Conservation (phyloP, 2,113 vertebrate genomes). For the Gadus macrocephalus region DNA sequence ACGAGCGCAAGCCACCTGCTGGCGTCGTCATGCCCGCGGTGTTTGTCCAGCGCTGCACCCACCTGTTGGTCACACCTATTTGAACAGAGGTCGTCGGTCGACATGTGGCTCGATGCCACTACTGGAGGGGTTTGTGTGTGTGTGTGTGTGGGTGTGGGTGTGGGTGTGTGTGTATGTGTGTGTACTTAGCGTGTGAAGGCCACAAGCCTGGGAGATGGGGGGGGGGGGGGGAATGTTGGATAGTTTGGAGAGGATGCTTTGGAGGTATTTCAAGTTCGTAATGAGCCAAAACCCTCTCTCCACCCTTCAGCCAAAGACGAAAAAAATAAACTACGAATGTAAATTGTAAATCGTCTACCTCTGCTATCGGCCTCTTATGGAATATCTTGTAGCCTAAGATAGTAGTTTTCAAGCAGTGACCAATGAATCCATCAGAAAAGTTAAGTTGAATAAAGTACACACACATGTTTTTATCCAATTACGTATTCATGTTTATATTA, state of each 20-base stretch:
- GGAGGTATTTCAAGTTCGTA: neutral
- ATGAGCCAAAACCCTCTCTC: neutral
- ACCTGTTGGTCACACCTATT: conserved; percentile 48
- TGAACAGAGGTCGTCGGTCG: conserved; percentile 25
- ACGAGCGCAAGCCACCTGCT: conserved; percentile 33
- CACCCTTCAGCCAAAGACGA: neutral
- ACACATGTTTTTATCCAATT: too few relatives aligned
- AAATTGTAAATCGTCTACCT: too few relatives aligned
- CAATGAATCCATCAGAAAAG: too few relatives aligned
- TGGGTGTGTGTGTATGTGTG: too few relatives aligned
- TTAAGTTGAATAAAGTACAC: too few relatives aligned
- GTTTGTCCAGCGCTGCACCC: conserved; percentile 36
- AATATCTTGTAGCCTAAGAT: too few relatives aligned
- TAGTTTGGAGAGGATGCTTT: neutral
- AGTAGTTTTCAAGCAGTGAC: too few relatives aligned
- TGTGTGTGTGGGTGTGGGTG: neutral
- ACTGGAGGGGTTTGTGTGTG: conserved; percentile 23
- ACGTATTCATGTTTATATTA: too few relatives aligned
- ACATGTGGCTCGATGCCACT: conserved; percentile 30
- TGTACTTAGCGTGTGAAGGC: conserved; percentile 16
- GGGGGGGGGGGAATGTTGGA: neutral
- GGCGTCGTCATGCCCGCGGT: conserved; percentile 11
- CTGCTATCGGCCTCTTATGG: too few relatives aligned
- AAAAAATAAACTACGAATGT: conserved; percentile 13
- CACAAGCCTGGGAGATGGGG: neutral